A percentile compares a stretch with the other conserved stretches of the same genome.
Conservation (phyloP, 2,113 vertebrate species). For the Microtus richardsoni region DNA sequence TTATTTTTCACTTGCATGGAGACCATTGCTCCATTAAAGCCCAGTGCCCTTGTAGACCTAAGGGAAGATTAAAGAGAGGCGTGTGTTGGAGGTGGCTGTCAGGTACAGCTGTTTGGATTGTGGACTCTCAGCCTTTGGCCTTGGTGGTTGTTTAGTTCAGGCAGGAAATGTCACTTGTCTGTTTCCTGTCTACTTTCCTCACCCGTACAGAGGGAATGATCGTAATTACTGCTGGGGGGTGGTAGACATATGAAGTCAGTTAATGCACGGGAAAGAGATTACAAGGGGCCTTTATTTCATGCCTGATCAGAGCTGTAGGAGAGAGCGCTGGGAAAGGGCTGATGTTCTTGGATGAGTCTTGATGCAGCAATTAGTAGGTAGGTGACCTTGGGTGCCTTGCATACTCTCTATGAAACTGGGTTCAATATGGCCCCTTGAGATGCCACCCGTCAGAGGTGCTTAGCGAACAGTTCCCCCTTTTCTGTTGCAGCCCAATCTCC, state of each 20-base stretch:
- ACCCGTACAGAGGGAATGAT: background rate
- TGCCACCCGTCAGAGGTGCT: background rate
- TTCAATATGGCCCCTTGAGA: background rate
- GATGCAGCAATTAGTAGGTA: background rate
- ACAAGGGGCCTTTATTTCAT: background rate
- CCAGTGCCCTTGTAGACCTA: background rate
- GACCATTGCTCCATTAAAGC: slow-evolving; percentile 15
- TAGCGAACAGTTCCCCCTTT: background rate
- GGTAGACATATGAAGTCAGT: background rate
- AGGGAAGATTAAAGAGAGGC: background rate
- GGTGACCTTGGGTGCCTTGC: background rate
- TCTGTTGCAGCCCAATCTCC: background rate
- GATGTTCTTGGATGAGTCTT: background rate
- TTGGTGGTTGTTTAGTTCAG: background rate
- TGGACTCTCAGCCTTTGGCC: background rate
- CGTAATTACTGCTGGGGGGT: background rate
- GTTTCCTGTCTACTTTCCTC: slow-evolving; percentile 24
- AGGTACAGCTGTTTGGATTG: background rate
- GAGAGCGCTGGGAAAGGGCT: background rate
- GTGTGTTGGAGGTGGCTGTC: background rate
- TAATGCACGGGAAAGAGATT: background rate
- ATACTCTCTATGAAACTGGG: background rate
- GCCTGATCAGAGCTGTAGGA: background rate
- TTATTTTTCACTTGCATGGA: background rate
- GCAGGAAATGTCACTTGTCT: background rate